phyloP scores from a whole-genome alignment of 1,140 invertebrate species.

The Trichogramma pretiosum region DNA sequence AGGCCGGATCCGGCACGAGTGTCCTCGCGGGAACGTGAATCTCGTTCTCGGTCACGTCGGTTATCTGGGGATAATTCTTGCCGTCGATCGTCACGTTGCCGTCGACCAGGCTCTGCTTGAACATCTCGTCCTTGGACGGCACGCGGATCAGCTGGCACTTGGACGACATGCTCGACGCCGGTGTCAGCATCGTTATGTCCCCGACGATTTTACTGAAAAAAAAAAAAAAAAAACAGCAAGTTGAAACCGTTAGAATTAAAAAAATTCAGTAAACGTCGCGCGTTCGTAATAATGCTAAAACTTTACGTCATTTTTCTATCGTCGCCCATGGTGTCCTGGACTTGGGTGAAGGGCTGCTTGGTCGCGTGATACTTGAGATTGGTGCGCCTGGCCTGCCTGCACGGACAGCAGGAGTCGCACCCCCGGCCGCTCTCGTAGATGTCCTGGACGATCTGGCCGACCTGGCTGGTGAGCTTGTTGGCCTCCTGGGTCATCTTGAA shows the following conservation, averaged over 20 bases:
- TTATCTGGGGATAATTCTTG: slow-evolving; percentile 21
- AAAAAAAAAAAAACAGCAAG: neutral
- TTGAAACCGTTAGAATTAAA: slow-evolving; percentile 1
- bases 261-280: no score
- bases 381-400: slow-evolving; percentile 28
- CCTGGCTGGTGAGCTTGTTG: slow-evolving; percentile 25
- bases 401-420: slow-evolving; percentile 34
- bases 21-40: slow-evolving; percentile 19
- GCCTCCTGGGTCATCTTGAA: slow-evolving; percentile 21
- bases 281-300: no score
- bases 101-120: slow-evolving; percentile 24
- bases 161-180: slow-evolving; percentile 19
- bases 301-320: slow-evolving; percentile 22
- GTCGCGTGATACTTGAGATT: slow-evolving; percentile 21
- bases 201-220: slow-evolving; percentile 23
- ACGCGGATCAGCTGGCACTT: slow-evolving; percentile 1
- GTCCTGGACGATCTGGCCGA: slow-evolving; percentile 8
- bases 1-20: slow-evolving; percentile 4
- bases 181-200: slow-evolving; percentile 28
- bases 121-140: slow-evolving; percentile 24
- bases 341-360: slow-evolving; percentile 21
- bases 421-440: slow-evolving; percentile 17
- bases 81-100: slow-evolving; percentile 20
- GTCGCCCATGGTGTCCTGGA: slow-evolving; percentile 22
- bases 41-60: slow-evolving; percentile 19